These are phyloP conservation scores for Pseudochirops cupreus DNA, from an alignment of 2,797 vertebrate genomes.

Conservation along the genomic window DNA sequence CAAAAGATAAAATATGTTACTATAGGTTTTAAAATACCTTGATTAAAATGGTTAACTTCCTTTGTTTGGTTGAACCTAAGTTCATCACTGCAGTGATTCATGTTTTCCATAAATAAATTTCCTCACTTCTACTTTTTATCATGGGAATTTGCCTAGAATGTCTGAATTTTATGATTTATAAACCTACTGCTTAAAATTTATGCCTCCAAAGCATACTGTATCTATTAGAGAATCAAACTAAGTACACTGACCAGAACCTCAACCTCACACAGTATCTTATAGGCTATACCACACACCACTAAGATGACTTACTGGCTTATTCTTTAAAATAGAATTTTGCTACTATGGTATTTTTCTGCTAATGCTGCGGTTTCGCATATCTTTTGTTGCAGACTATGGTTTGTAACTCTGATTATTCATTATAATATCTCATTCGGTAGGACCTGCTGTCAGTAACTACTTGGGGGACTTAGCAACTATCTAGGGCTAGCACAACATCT, in stretches of 20 bases:
- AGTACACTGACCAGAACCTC: background rate
- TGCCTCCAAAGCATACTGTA: background rate
- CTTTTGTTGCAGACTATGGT: background rate
- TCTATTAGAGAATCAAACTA: background rate
- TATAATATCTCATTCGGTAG: background rate
- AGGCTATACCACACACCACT: background rate
- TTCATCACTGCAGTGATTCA: background rate
- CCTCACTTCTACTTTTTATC: background rate
- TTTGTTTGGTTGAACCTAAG: background rate
- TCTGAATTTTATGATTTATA: background rate
- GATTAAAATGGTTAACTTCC: background rate
- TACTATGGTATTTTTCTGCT: background rate
- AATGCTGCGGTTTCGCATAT: background rate
- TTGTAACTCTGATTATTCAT: background rate
- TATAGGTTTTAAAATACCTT: background rate
- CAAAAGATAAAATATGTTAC: background rate
- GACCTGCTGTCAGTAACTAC: background rate
- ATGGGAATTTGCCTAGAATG: background rate
- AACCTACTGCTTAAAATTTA: background rate
- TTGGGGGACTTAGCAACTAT: background rate
- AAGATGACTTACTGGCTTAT: background rate
- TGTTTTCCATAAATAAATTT: background rate
- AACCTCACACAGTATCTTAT: background rate
- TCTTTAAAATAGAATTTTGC: background rate
- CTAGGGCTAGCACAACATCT: background rate